phyloP scores from a whole-genome alignment of 2,797 vertebrate genomes.

The Stomatorhinus walkeri region DNA sequence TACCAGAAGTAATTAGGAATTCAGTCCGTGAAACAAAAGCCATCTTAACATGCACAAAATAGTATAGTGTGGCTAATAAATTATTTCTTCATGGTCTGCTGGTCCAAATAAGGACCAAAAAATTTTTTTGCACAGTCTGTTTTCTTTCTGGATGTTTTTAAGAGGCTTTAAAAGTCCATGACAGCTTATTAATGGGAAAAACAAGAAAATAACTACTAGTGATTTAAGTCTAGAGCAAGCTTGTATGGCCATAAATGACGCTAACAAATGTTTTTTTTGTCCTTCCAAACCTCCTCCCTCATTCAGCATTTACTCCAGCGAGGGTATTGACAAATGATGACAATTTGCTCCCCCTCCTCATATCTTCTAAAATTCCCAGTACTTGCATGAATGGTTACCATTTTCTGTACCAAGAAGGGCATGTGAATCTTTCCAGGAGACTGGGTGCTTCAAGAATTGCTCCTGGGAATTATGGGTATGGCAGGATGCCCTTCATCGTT shows the following conservation, averaged over 20 bases:
- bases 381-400: not conserved
- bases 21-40: not conserved
- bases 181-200: conserved; percentile 17
- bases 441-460: conserved; percentile 47
- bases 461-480: conserved; percentile 69
- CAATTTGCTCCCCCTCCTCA: not conserved
- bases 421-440: conserved; percentile 40
- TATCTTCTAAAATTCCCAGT: not conserved
- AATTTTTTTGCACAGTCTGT: conserved; percentile 3
- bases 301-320: not conserved
- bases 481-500: conserved; percentile 65
- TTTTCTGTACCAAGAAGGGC: not conserved
- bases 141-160: conserved; percentile 1
- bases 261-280: not conserved
- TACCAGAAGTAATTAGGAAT: not conserved
- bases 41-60: not conserved
- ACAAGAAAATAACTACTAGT: not conserved
- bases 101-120: not conserved
- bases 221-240: not conserved
- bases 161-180: conserved; percentile 11
- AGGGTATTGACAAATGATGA: not conserved
- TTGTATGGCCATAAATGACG: not conserved
- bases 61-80: not conserved
- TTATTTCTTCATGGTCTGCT: not conserved
- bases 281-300: not conserved